Evolutionary conservation across 2,888 invertebrate species (phyloP).

Genomic region (Agonopterix arenella): DNA sequence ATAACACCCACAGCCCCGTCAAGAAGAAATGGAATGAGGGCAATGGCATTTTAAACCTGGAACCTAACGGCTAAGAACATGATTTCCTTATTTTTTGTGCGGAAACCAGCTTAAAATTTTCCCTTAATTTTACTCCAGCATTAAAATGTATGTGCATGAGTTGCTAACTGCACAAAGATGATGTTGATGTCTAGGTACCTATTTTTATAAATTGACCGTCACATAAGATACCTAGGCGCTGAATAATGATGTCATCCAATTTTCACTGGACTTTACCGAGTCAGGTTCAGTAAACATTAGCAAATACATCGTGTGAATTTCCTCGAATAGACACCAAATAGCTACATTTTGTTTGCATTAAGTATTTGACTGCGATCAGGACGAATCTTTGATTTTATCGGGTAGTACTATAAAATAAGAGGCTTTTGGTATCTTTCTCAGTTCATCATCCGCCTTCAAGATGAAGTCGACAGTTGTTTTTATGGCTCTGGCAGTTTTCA

Average conservation of each 20-base stretch:
- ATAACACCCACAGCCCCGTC: too few species aligned
- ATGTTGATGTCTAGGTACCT: too few species aligned
- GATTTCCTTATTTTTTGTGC: too few species aligned
- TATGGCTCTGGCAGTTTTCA: constrained; percentile 23
- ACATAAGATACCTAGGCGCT: not conserved
- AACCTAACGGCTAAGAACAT: too few species aligned
- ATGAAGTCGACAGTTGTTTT: constrained; percentile 28
- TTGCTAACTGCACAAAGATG: too few species aligned
- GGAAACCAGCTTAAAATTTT: too few species aligned
- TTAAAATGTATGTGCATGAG: too few species aligned
- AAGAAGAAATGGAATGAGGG: too few species aligned
- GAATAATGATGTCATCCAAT: constrained; percentile 16
- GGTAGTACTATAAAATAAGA: constrained; percentile 37
- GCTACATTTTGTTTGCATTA: constrained; percentile 33
- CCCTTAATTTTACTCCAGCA: too few species aligned
- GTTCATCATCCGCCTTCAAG: constrained; percentile 26
- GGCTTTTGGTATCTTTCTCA: not conserved
- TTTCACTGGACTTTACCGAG: constrained; percentile 18
- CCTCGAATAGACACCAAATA: constrained; percentile 18
- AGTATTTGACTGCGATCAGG: constrained; percentile 27
- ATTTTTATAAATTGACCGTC: too few species aligned
- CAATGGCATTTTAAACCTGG: too few species aligned
- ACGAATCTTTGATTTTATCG: constrained; percentile 45
- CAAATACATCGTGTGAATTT: constrained; percentile 33
- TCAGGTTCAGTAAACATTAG: constrained; percentile 1